Conservation (phyloP, 2,888 invertebrate genomes). For the Eilema caniola region DNA sequence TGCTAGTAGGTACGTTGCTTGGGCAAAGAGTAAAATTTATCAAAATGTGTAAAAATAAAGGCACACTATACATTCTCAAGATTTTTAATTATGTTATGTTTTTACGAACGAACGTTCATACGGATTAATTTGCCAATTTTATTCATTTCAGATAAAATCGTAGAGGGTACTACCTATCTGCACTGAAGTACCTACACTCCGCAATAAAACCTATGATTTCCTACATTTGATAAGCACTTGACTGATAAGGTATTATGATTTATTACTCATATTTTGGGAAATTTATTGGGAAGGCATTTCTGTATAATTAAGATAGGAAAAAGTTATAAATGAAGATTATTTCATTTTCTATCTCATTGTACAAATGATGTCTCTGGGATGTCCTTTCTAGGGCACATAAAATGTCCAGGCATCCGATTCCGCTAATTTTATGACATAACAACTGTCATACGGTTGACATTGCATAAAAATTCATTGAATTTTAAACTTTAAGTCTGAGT, state of each 20-base stretch:
- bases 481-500: no score
- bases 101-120: background rate
- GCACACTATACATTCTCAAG: background rate
- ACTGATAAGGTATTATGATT: slow-evolving; percentile 38
- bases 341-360: background rate
- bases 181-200: background rate
- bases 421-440: no score
- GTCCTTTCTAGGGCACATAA: no score
- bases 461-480: no score
- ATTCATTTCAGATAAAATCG: background rate
- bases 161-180: background rate
- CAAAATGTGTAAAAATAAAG: no score
- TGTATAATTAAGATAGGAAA: no score
- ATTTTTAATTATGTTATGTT: background rate
- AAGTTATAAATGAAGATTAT: no score
- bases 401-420: no score
- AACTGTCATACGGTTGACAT: no score
- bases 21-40: no score
- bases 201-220: slow-evolving; percentile 3
- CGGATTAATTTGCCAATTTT: background rate
- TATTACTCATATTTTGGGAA: background rate
- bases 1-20: no score
- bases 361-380: background rate
- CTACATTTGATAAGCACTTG: slow-evolving; percentile 39
- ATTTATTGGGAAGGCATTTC: background rate